These are phyloP conservation scores for Prolemur simus DNA, from an alignment of 2,113 vertebrate genomes.

Conservation along the genomic window DNA sequence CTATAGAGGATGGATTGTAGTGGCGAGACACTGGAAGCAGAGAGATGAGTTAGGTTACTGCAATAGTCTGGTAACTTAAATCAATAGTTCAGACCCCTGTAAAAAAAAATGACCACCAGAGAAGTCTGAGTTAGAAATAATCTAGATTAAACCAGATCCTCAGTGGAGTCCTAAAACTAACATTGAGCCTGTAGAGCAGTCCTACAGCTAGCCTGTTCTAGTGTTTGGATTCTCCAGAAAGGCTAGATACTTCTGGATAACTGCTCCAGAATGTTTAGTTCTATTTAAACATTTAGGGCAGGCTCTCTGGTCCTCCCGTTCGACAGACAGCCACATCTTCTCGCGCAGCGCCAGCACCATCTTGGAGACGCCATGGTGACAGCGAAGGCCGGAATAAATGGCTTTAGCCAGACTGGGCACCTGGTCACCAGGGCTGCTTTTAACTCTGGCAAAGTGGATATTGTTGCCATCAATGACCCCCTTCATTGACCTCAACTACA, in stretches of 20 bases:
- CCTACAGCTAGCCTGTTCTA: neutral
- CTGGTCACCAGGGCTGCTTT: too few species aligned
- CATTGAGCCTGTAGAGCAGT: neutral
- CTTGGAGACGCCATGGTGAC: too few species aligned
- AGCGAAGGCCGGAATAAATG: too few species aligned
- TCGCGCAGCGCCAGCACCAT: rapidly evolving
- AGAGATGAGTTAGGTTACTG: neutral
- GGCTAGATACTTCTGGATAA: neutral
- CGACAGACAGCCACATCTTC: too few species aligned
- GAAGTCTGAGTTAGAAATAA: neutral
- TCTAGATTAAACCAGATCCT: neutral
- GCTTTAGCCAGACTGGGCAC: too few species aligned
- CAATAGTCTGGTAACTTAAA: neutral
- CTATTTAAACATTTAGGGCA: neutral
- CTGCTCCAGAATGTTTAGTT: neutral
- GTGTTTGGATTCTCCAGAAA: neutral
- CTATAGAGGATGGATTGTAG: neutral
- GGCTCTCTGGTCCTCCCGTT: too few species aligned
- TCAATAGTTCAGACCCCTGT: neutral
- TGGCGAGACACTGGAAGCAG: neutral
- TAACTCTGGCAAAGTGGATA: too few species aligned
- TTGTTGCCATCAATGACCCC: too few species aligned
- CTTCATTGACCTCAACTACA: too few species aligned
- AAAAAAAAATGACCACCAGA: neutral
- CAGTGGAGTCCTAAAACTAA: neutral